Conservation (phyloP, 2,113 vertebrate genomes). For the Daubentonia madagascariensis region DNA sequence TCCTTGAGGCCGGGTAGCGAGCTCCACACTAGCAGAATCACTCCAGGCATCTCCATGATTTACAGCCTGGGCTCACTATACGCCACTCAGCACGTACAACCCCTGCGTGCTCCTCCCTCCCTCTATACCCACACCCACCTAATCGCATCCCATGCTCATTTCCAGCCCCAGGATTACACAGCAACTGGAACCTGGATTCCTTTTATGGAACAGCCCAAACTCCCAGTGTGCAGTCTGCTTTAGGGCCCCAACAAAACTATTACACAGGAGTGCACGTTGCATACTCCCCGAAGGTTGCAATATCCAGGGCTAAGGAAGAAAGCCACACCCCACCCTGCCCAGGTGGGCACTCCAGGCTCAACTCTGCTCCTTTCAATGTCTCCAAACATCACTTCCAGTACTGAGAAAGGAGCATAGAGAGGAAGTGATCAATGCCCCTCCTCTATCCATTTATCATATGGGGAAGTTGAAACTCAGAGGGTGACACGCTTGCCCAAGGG, state of each 20-base stretch:
- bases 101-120: too few species aligned
- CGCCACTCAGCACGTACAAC: too few species aligned
- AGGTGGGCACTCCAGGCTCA: not conserved
- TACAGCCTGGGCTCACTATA: not conserved
- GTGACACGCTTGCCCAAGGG: not conserved
- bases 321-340: not conserved
- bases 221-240: not conserved
- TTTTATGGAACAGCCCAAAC: not conserved
- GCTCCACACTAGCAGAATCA: not conserved
- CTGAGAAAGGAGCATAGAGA: not conserved
- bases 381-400: not conserved
- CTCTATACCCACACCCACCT: accelerated
- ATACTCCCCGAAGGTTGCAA: not conserved
- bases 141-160: not conserved
- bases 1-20: not conserved
- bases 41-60: not conserved
- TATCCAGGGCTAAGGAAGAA: not conserved
- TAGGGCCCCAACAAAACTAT: not conserved
- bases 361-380: not conserved
- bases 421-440: not conserved
- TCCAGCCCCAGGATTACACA: not conserved
- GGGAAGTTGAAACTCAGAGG: not conserved
- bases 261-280: accelerated
- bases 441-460: not conserved
- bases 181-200: not conserved